Percentiles rank a stretch among this genome's conserved stretches.
phyloP scores from a whole-genome alignment of 1,140 invertebrate species.

The Colletes latitarsis region DNA sequence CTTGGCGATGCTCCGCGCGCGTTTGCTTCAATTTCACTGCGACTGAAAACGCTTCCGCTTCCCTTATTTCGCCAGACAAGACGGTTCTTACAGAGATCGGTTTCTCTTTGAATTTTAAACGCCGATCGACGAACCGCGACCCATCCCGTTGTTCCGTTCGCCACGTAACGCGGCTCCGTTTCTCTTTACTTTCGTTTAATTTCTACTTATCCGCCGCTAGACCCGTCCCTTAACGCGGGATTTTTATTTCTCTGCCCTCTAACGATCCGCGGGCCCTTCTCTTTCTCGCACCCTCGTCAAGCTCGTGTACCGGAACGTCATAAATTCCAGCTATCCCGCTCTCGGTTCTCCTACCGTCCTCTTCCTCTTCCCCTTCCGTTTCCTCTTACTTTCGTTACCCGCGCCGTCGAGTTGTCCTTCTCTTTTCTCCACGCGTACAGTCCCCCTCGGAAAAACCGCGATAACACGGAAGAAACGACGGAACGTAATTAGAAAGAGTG shows the following conservation, averaged over 20 bases:
- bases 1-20: not conserved
- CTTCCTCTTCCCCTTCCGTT: not conserved
- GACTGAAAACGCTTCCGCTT: not conserved
- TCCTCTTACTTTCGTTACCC: slow-evolving; percentile 3
- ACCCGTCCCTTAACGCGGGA: slow-evolving; percentile 35
- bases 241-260: slow-evolving; percentile 51
- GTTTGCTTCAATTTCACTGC: not conserved
- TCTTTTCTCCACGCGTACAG: not conserved
- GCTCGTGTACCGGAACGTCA: slow-evolving; percentile 55
- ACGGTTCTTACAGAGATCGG: slow-evolving; percentile 23
- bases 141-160: not conserved
- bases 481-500: slow-evolving; percentile 63
- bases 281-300: not conserved
- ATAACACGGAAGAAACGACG: slow-evolving; percentile 52
- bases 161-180: slow-evolving; percentile 20
- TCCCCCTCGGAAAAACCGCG: slow-evolving; percentile 30
- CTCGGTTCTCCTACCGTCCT: slow-evolving; percentile 35
- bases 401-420: not conserved
- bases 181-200: slow-evolving; percentile 42
- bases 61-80: not conserved
- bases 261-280: slow-evolving; percentile 7
- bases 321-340: slow-evolving; percentile 60
- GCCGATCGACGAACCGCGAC: not conserved
- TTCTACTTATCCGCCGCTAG: slow-evolving; percentile 45
- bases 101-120: not conserved